A percentile compares a stretch with the other conserved stretches of the same genome.
Conservation (phyloP, 2,113 vertebrate species). For the Meleagris gallopavo region DNA sequence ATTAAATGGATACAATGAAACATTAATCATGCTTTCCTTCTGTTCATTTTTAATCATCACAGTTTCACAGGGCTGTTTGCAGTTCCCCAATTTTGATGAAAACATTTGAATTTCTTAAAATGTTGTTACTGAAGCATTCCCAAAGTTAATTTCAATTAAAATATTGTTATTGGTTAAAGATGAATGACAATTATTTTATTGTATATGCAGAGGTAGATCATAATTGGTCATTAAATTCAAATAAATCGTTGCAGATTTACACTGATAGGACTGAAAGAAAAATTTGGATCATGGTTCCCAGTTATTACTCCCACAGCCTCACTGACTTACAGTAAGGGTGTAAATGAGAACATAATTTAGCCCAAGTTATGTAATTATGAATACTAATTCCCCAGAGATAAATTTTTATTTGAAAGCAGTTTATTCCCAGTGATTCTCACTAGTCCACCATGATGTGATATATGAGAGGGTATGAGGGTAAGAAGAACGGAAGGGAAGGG, state of each 20-base stretch:
- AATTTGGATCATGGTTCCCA: slow-evolving; percentile 1
- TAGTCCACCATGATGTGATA: background rate
- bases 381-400: slow-evolving; percentile 26
- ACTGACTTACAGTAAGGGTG: background rate
- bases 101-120: background rate
- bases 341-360: slow-evolving; percentile 53
- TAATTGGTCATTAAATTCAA: slow-evolving; percentile 51
- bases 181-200: slow-evolving; percentile 12
- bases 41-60: slow-evolving; percentile 20
- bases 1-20: slow-evolving; percentile 22
- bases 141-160: slow-evolving; percentile 11
- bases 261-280: slow-evolving; percentile 41
- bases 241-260: slow-evolving; percentile 9
- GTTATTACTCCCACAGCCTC: slow-evolving; percentile 16
- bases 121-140: background rate
- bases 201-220: background rate
- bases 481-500: background rate
- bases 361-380: slow-evolving; percentile 8
- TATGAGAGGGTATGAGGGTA: background rate
- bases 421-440: slow-evolving; percentile 7
- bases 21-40: slow-evolving; percentile 19
- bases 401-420: slow-evolving; percentile 33
- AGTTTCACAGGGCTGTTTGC: background rate
- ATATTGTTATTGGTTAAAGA: background rate
- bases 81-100: background rate